Evolutionary conservation across 2,113 vertebrate genomes (phyloP).

Genomic region (Vulpes vulpes): DNA sequence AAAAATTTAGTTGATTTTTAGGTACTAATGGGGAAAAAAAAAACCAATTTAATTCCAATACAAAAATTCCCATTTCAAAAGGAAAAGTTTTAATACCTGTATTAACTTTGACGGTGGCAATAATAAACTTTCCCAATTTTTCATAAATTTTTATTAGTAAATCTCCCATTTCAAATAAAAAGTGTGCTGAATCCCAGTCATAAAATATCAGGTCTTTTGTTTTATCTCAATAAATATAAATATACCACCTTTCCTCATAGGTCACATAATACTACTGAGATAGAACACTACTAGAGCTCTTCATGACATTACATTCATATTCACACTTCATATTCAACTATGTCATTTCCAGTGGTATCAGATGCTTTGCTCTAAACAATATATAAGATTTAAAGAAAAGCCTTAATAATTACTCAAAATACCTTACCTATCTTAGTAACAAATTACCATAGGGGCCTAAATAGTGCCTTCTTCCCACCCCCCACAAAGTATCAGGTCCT

Average conservation of each 20-base stretch:
- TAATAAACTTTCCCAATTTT: slow-evolving; percentile 63
- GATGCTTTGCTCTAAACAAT: slow-evolving; percentile 13
- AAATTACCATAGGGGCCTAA: not conserved
- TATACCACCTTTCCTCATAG: not conserved
- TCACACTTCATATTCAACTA: not conserved
- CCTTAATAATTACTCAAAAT: not conserved
- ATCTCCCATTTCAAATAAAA: not conserved
- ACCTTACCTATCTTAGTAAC: not conserved
- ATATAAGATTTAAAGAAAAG: slow-evolving; percentile 21
- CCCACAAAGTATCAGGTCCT: not conserved
- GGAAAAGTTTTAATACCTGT: not conserved
- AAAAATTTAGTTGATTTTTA: slow-evolving; percentile 54
- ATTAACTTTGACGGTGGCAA: slow-evolving; percentile 42
- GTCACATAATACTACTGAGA: not conserved
- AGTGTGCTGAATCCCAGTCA: not conserved
- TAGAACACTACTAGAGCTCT: not conserved
- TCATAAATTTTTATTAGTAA: slow-evolving; percentile 19
- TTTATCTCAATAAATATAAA: slow-evolving; percentile 3
- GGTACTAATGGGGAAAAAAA: not conserved
- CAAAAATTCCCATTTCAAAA: not conserved
- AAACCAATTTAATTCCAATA: slow-evolving; percentile 43
- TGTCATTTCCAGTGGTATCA: not conserved
- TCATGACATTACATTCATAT: not conserved
- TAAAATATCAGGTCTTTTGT: not conserved
- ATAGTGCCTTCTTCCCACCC: not conserved